Evolutionary conservation across 2,888 invertebrate genomes (phyloP).

Genomic region (Oligia strigilis): DNA sequence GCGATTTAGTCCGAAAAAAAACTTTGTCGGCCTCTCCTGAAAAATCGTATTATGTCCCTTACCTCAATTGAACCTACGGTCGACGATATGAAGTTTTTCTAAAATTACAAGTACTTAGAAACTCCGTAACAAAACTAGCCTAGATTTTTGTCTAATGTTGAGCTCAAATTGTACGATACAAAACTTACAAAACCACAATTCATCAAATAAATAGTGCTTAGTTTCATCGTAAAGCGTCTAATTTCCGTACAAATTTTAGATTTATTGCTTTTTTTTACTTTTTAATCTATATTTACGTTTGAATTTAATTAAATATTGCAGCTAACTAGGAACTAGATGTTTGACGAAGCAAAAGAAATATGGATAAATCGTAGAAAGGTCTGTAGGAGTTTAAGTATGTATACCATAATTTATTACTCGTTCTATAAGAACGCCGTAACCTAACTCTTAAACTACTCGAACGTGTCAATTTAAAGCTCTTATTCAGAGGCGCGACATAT

Average conservation of each 20-base stretch:
- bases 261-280: conserved; percentile 19
- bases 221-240: background rate
- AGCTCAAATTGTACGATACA: conserved; percentile 46
- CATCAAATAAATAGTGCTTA: conserved; percentile 11
- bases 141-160: conserved; percentile 28
- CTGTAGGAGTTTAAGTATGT: conserved; percentile 9
- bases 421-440: conserved; percentile 14
- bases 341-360: background rate
- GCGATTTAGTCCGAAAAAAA: no score
- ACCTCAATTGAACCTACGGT: no score
- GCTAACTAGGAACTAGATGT: background rate
- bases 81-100: background rate
- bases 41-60: no score
- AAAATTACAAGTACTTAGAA: conserved; percentile 14
- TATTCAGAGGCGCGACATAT: conserved; percentile 10
- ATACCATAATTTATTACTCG: background rate
- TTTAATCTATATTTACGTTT: background rate
- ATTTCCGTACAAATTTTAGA: conserved; percentile 8
- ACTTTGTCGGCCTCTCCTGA: no score
- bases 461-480: conserved; percentile 30
- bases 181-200: conserved; percentile 33
- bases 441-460: conserved; percentile 7
- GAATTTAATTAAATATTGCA: background rate
- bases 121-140: conserved; percentile 8
- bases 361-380: background rate